Evolutionary conservation across 2,888 invertebrate species (phyloP).

Genomic region (Lepetodrilus schrolli): DNA sequence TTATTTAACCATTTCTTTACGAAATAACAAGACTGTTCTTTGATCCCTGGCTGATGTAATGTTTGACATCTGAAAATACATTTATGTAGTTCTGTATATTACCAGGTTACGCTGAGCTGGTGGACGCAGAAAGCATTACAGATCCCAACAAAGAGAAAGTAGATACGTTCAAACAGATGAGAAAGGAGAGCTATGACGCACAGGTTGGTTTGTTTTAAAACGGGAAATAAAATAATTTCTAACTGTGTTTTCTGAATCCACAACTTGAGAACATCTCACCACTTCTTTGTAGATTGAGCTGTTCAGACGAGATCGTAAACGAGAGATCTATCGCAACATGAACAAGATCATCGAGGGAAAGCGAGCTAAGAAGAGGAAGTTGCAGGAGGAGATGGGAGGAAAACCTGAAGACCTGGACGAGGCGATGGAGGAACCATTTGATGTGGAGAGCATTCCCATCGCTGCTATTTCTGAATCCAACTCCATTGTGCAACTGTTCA

Average conservation of each 20-base stretch:
- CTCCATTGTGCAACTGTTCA: constrained; percentile 83
- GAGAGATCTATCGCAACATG: constrained; percentile 80
- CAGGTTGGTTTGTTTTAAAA: constrained; percentile 72
- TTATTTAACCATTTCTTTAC: too few species aligned
- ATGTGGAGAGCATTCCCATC: constrained; percentile 80
- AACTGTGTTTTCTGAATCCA: not conserved
- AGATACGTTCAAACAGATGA: constrained; percentile 76
- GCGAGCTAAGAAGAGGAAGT: constrained; percentile 77
- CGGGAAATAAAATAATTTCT: not conserved
- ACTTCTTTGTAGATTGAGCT: constrained; percentile 59
- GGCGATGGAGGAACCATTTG: constrained; percentile 66
- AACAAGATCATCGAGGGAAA: constrained; percentile 88
- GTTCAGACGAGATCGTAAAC: constrained; percentile 66
- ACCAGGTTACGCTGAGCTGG: constrained; percentile 79
- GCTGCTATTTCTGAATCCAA: constrained; percentile 80
- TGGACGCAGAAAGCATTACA: constrained; percentile 76
- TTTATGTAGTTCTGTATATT: not conserved
- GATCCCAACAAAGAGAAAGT: constrained; percentile 76
- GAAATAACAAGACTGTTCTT: too few species aligned
- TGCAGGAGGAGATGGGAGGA: constrained; percentile 74
- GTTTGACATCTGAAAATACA: too few species aligned
- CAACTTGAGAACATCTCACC: not conserved
- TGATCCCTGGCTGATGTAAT: too few species aligned
- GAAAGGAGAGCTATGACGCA: constrained; percentile 76
- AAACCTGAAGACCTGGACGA: constrained; percentile 63